These are phyloP conservation scores for Toxotes lorentzi DNA, from an alignment of 2,797 vertebrate genomes.

Conservation along the genomic window DNA sequence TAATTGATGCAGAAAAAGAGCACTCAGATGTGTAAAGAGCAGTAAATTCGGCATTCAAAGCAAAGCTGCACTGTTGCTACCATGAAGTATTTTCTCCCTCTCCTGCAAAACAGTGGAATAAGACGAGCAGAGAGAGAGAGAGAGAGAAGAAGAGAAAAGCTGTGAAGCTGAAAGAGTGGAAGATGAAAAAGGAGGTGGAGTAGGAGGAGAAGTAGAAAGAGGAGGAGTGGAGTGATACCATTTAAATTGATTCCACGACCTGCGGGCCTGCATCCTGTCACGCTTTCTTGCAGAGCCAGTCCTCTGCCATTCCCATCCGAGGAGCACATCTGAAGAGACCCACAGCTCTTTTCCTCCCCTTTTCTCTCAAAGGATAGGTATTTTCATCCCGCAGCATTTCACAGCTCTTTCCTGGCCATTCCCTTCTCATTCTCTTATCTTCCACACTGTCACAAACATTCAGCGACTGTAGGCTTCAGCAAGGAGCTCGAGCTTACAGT, in stretches of 20 bases:
- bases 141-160: slow-evolving; percentile 1
- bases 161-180: slow-evolving; percentile 36
- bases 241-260: slow-evolving; percentile 80
- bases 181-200: slow-evolving; percentile 57
- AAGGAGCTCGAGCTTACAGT: slow-evolving; percentile 1
- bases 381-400: slow-evolving; percentile 58
- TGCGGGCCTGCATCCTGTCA: slow-evolving; percentile 67
- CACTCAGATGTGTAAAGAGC: slow-evolving; percentile 46
- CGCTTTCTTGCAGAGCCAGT: slow-evolving; percentile 58
- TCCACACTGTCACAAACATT: slow-evolving; percentile 63
- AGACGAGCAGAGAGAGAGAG: slow-evolving; percentile 3
- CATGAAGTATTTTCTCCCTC: slow-evolving; percentile 22
- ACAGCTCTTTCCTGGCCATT: slow-evolving; percentile 48
- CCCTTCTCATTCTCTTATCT: slow-evolving; percentile 55
- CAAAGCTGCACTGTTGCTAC: slow-evolving; percentile 10
- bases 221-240: slow-evolving; percentile 63
- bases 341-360: slow-evolving; percentile 22
- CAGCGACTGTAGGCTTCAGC: slow-evolving; percentile 45
- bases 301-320: slow-evolving; percentile 49
- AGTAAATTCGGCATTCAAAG: slow-evolving; percentile 51
- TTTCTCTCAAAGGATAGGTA: slow-evolving; percentile 25
- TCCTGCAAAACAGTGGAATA: slow-evolving; percentile 40
- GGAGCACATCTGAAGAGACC: slow-evolving; percentile 55
- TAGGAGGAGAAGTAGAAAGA: slow-evolving; percentile 58
- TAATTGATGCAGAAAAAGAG: slow-evolving; percentile 51